Percentiles rank a stretch among this genome's conserved stretches.
These are phyloP conservation scores for Zygothrica quintamaculata DNA, from an alignment of 2,888 invertebrate species.

Conservation along the genomic window DNA sequence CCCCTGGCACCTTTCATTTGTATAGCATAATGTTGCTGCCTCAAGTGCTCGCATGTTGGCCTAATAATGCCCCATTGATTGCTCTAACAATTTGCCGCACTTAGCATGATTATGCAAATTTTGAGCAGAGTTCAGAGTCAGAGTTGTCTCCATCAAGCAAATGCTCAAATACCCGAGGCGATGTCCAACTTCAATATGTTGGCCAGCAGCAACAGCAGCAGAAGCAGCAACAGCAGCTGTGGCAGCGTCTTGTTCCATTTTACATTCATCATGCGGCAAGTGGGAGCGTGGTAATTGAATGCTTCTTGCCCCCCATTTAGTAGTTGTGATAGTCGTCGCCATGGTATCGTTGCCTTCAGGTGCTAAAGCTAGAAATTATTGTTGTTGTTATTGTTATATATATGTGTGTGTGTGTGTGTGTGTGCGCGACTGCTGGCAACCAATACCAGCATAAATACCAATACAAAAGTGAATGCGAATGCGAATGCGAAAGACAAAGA, in stretches of 20 bases:
- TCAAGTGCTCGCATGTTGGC: slow-evolving; percentile 70
- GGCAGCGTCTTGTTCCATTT: slow-evolving; percentile 47
- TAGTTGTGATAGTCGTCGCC: too few relatives aligned
- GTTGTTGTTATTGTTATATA: slow-evolving; percentile 31
- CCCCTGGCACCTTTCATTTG: background rate
- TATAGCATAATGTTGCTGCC: background rate
- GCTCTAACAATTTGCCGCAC: slow-evolving; percentile 52
- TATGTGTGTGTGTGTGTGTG: too few relatives aligned
- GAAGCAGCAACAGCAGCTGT: slow-evolving; percentile 7
- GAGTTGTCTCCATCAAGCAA: too few relatives aligned
- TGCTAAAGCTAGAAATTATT: slow-evolving; percentile 46
- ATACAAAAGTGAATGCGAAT: too few relatives aligned
- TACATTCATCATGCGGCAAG: slow-evolving; percentile 48
- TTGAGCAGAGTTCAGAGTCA: slow-evolving; percentile 13
- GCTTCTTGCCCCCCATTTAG: slow-evolving; percentile 33
- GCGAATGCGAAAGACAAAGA: background rate
- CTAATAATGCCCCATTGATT: slow-evolving; percentile 65
- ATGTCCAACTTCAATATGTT: slow-evolving; percentile 34
- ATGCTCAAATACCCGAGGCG: slow-evolving; percentile 28
- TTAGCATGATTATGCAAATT: slow-evolving; percentile 71
- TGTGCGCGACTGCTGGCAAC: slow-evolving; percentile 11
- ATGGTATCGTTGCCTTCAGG: slow-evolving; percentile 39
- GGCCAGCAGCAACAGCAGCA: too few relatives aligned
- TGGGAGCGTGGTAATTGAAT: slow-evolving; percentile 53
- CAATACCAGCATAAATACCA: too few relatives aligned